Conservation (phyloP, 2,113 vertebrate genomes). For the Dipodomys merriami region DNA sequence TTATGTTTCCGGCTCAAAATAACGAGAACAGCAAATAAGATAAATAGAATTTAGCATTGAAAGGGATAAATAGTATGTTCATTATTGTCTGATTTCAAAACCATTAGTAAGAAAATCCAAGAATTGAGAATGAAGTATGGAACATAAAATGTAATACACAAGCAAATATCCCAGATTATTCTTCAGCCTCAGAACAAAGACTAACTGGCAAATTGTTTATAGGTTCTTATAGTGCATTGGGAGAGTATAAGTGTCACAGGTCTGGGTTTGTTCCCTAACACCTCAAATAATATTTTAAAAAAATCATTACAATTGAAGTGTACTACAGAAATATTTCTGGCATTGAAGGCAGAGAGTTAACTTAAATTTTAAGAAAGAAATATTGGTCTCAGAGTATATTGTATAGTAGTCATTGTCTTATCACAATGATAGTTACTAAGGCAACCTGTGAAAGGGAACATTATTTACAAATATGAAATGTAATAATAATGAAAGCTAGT, state of each 20-base stretch:
- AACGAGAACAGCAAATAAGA: constrained; percentile 8
- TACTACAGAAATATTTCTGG: too few relatives aligned
- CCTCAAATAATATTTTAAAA: neutral
- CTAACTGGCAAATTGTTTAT: neutral
- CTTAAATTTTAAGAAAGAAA: neutral
- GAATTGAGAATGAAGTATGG: neutral
- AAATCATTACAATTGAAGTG: neutral
- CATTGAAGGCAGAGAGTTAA: neutral
- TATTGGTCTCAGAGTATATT: neutral
- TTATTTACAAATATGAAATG: neutral
- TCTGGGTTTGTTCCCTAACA: neutral
- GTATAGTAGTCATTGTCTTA: neutral
- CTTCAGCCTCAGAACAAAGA: neutral
- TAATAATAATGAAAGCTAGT: neutral
- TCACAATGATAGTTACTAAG: neutral
- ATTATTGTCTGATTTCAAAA: neutral
- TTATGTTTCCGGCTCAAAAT: neutral
- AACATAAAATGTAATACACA: neutral
- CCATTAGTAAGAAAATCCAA: neutral
- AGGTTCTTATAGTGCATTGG: too few relatives aligned
- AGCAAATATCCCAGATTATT: neutral
- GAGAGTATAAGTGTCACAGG: too few relatives aligned
- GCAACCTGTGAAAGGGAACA: neutral
- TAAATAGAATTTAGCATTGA: neutral
- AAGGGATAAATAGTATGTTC: neutral